Base-by-base conservation (phyloP, 2,797 vertebrate genomes). In the Eutrigla gurnardus region DNA sequence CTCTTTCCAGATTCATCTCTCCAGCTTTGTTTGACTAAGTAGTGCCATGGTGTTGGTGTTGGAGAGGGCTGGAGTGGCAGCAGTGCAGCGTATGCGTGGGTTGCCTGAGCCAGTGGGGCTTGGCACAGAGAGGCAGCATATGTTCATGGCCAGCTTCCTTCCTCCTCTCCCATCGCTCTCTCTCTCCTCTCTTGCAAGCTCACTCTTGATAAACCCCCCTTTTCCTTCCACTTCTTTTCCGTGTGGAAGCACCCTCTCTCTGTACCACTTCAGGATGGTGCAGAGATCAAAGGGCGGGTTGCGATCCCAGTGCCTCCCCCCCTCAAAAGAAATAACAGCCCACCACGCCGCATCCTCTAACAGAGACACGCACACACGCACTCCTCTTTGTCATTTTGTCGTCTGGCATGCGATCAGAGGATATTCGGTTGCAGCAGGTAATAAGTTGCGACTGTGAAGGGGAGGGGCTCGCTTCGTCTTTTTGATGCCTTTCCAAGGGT, bases 11-110 rank as follows among this genome's bases (percentile, higher is more conserved):
- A 88, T 91, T 86, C 83, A 88, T 92, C 90, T 91, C 90, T 89
- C 79, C 85, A 90, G 90, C 88, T 92, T 93, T 93, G 88, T 93
- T 91, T 92, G 90, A 92, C 91, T 92, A 92, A 91, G 91, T 88
- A 87, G 88, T 86, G 90, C 83, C 85, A 78, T 85, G 90, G 89
- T 89, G 86, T 89, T 88, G 91, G 88, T 91, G 90, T 84, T 90
- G 82, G 89, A 89, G 89, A 81, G 90, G 83, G 76, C 88, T 89
- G 84, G 75, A 88, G 89, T 91, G 61, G 61, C 61, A 63, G 61
- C 85, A 82, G 88, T 82, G 84, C 82, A 89, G 88, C 83, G 78
- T 91, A 85, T 90, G 89, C 84, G 88, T 88, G 88, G 85, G 90
- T 82, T 86, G 88, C 86, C 88, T 81, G 86, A 88, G 91, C 91